Percentiles rank a stretch among this genome's conserved stretches.
These are phyloP conservation scores for Parapsyche elsis DNA, from an alignment of 1,140 invertebrate species.

Conservation along the genomic window DNA sequence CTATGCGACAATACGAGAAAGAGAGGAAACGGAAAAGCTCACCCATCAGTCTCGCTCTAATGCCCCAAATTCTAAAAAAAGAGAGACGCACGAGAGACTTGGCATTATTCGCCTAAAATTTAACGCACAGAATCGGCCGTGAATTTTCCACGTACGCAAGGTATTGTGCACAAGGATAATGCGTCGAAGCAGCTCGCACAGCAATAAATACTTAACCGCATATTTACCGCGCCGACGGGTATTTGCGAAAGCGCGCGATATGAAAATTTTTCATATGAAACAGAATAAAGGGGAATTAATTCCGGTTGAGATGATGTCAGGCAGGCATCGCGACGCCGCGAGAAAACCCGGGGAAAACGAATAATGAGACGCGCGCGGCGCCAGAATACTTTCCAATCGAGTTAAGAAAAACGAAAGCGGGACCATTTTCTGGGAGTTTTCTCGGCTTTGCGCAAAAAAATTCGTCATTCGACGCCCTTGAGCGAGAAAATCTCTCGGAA, in stretches of 20 bases:
- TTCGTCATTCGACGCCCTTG: neutral
- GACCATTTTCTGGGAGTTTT: slow-evolving; percentile 13
- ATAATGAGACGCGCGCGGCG: slow-evolving; percentile 22
- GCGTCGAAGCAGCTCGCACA: neutral
- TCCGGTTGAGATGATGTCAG: slow-evolving; percentile 30
- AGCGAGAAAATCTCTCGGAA: neutral
- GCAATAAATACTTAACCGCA: neutral
- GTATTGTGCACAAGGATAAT: no score
- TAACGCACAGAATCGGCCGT: no score
- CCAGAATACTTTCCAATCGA: slow-evolving; percentile 27
- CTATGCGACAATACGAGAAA: no score
- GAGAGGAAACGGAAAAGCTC: no score
- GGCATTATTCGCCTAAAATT: no score
- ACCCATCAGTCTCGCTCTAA: no score
- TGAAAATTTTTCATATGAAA: slow-evolving; percentile 31
- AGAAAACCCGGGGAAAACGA: neutral
- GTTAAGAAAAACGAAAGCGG: slow-evolving; percentile 20
- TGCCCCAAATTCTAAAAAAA: no score
- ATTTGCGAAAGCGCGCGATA: neutral
- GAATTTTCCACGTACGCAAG: no score
- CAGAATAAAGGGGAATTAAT: slow-evolving; percentile 36
- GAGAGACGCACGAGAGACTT: no score
- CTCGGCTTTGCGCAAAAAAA: neutral
- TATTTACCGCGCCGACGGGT: neutral
- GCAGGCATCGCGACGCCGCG: neutral